Percentiles rank a stretch among this genome's conserved stretches.
phyloP scores from a whole-genome alignment of 2,113 vertebrate genomes.

The Psittacula cyanocephala region DNA sequence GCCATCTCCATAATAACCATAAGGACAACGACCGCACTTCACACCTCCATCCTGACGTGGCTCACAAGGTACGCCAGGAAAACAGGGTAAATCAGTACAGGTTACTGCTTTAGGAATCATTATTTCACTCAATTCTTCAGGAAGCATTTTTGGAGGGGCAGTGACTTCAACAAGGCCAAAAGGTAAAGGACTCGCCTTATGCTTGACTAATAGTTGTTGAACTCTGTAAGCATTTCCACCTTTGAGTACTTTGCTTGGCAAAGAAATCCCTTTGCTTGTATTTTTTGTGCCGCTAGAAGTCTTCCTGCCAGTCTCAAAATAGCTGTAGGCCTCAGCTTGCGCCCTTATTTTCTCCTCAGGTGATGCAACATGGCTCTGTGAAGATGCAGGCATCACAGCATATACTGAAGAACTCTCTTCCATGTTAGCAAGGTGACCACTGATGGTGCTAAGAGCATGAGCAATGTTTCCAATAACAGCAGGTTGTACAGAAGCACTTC shows the following conservation, averaged over 20 bases:
- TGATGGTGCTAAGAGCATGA: neutral
- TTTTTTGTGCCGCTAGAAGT: neutral
- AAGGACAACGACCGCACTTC: constrained; percentile 81
- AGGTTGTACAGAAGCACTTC: neutral
- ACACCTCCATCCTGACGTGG: constrained; percentile 61
- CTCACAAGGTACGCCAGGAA: constrained; percentile 80
- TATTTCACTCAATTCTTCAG: neutral
- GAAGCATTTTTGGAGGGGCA: constrained; percentile 21
- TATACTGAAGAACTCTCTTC: neutral
- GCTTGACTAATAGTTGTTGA: neutral
- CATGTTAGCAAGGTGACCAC: neutral
- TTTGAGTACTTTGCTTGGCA: neutral
- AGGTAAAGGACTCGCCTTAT: neutral
- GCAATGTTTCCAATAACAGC: neutral
- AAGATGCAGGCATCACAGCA: neutral
- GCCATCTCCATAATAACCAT: constrained; percentile 84
- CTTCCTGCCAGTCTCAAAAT: neutral
- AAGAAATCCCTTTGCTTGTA: neutral
- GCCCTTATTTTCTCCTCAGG: neutral
- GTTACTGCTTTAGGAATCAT: constrained; percentile 8
- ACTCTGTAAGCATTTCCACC: constrained; percentile 22
- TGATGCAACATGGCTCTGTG: neutral
- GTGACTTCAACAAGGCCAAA: constrained; percentile 1
- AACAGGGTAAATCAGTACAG: constrained; percentile 82
- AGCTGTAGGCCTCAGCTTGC: neutral